Evolutionary conservation across 2,797 vertebrate species (phyloP).

Genomic region (Borostomias antarcticus): DNA sequence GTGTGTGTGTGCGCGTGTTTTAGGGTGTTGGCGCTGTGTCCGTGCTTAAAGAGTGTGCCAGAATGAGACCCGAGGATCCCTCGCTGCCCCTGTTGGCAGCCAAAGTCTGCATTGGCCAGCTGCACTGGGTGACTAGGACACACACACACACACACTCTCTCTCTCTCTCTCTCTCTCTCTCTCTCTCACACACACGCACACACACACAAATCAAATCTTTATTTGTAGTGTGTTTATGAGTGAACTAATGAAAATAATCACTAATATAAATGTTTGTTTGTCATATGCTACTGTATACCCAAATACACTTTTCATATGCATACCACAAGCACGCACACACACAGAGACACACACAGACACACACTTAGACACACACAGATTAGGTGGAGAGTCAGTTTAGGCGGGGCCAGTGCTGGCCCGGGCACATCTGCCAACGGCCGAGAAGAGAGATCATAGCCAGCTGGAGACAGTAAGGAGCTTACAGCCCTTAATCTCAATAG

Average conservation of each 20-base stretch:
- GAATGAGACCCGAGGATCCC: constrained; percentile 89
- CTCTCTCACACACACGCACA: constrained; percentile 11
- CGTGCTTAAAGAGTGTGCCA: constrained; percentile 89
- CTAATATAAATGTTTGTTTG: too few species aligned
- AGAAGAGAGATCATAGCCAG: constrained; percentile 56
- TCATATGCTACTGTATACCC: too few species aligned
- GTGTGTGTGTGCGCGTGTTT: constrained; percentile 42
- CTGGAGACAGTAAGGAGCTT: constrained; percentile 74
- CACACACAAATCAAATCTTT: constrained; percentile 9
- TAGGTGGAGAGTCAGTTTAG: constrained; percentile 31
- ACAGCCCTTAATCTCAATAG: constrained; percentile 74
- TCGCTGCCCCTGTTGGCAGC: constrained; percentile 89
- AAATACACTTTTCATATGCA: too few species aligned
- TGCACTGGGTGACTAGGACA: constrained; percentile 88
- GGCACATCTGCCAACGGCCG: constrained; percentile 70
- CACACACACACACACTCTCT: constrained; percentile 16
- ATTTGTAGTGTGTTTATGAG: too few species aligned
- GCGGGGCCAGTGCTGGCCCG: background rate
- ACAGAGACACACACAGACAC: background rate
- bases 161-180: constrained; percentile 6
- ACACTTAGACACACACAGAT: constrained; percentile 17
- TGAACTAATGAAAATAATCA: too few species aligned
- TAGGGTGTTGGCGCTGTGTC: constrained; percentile 91
- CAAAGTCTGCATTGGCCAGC: constrained; percentile 93
- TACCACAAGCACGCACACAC: background rate